Conservation (phyloP, 2,113 vertebrate species). For the Coptodon bakossiorum region DNA sequence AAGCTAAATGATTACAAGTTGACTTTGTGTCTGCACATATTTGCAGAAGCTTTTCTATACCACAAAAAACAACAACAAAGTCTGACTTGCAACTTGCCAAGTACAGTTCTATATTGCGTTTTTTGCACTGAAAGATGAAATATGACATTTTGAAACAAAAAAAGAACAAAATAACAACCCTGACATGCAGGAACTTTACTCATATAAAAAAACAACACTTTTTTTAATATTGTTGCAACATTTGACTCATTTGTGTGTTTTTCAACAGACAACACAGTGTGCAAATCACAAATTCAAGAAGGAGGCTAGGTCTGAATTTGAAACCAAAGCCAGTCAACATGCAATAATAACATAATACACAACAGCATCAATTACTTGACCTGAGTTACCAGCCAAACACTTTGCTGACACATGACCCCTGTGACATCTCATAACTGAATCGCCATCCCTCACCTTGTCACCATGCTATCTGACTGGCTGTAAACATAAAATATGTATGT, state of each 20-base stretch:
- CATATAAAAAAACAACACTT: not conserved
- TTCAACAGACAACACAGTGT: not conserved
- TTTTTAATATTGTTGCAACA: not conserved
- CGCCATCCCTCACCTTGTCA: not conserved
- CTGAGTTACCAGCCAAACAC: not conserved
- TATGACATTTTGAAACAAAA: not conserved
- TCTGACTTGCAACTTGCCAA: not conserved
- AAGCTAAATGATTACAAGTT: not conserved
- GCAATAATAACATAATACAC: not conserved
- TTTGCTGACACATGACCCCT: not conserved
- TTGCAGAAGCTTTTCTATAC: not conserved
- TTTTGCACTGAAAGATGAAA: not conserved
- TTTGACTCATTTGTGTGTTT: not conserved
- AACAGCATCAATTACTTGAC: not conserved
- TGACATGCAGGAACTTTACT: not conserved
- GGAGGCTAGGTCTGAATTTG: not conserved
- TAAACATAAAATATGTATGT: not conserved
- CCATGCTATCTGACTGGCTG: not conserved
- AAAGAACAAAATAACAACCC: not conserved
- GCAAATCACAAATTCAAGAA: not conserved
- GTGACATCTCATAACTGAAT: not conserved
- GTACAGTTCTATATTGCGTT: not conserved
- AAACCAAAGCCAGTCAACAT: not conserved
- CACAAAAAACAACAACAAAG: not conserved
- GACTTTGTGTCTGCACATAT: not conserved